Evolutionary conservation across 2,797 vertebrate species (phyloP).

Genomic region (Sebastes taczanowskii): DNA sequence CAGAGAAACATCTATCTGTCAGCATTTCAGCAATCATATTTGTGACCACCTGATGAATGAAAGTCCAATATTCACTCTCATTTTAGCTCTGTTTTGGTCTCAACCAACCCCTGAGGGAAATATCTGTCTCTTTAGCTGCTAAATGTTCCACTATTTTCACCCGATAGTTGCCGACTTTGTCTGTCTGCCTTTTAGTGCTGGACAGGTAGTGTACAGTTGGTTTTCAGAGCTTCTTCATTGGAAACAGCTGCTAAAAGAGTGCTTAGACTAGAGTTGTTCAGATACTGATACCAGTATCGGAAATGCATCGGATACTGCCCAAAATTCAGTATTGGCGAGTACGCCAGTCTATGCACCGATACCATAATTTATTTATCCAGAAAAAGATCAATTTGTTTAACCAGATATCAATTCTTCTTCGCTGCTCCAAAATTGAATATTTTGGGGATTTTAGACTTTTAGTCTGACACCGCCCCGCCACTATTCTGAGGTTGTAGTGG

Average conservation of each 20-base stretch:
- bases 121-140: neutral
- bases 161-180: neutral
- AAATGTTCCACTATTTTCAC: neutral
- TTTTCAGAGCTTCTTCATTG: neutral
- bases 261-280: too few species aligned
- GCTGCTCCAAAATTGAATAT: neutral
- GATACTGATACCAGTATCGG: too few species aligned
- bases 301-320: too few species aligned
- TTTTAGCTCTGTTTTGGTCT: constrained; percentile 11
- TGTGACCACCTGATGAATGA: neutral
- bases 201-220: neutral
- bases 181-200: neutral
- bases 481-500: too few species aligned
- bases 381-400: too few species aligned
- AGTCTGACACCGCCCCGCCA: neutral
- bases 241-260: neutral
- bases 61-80: neutral
- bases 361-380: too few species aligned
- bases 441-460: neutral
- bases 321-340: too few species aligned
- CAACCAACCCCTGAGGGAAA: neutral
- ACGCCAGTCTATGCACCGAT: too few species aligned
- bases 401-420: rapidly evolving
- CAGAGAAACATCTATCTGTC: neutral
- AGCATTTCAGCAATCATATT: neutral